These are phyloP conservation scores for Stenurella melanura DNA, from an alignment of 2,888 invertebrate genomes.

Conservation along the genomic window DNA sequence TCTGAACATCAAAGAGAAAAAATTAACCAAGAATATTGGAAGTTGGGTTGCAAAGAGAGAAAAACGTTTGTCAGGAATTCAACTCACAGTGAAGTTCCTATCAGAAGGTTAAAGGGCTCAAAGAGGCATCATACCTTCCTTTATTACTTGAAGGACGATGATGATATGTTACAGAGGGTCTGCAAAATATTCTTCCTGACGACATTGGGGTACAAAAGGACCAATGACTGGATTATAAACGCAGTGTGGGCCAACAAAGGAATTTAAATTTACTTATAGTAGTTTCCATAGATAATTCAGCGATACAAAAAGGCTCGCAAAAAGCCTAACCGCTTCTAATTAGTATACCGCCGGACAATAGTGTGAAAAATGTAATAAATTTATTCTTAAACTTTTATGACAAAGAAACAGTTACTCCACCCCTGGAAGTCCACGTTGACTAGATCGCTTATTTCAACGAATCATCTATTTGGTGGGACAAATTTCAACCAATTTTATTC, in stretches of 20 bases:
- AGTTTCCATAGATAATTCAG: too few species aligned
- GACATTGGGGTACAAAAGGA: background rate
- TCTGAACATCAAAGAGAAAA: background rate
- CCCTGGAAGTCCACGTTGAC: too few species aligned
- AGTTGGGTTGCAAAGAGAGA: background rate
- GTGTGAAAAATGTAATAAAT: too few species aligned
- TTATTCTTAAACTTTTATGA: too few species aligned
- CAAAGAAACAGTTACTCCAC: too few species aligned
- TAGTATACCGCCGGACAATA: too few species aligned
- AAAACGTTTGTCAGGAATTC: background rate
- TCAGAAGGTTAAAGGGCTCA: background rate
- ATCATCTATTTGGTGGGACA: too few species aligned
- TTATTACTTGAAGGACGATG: conserved; percentile 2
- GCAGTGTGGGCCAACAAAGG: background rate
- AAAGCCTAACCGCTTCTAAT: too few species aligned
- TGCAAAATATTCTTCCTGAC: conserved; percentile 2
- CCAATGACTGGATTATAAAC: background rate
- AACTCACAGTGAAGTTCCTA: background rate
- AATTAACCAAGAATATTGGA: background rate
- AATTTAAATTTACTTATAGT: too few species aligned
- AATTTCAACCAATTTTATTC: too few species aligned
- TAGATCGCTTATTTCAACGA: too few species aligned
- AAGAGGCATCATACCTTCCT: background rate
- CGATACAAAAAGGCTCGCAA: too few species aligned
- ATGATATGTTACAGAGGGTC: background rate